phyloP scores from a whole-genome alignment of 2,113 vertebrate genomes.

The Oxyura jamaicensis region DNA sequence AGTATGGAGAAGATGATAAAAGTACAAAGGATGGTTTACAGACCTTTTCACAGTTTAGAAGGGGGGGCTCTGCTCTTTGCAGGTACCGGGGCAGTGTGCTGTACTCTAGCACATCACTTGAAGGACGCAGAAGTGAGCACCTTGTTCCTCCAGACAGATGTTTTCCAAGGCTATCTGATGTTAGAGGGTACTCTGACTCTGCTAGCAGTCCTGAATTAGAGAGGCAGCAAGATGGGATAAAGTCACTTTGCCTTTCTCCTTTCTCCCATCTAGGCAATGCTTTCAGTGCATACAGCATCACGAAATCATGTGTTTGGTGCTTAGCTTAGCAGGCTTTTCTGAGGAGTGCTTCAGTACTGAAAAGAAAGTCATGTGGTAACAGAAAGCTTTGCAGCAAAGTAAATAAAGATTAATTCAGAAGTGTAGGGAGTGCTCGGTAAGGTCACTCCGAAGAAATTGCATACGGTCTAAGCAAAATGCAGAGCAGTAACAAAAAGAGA shows the following conservation, averaged over 20 bases:
- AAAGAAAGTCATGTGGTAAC: neutral
- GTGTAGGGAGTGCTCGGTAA: neutral
- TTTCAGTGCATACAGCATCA: neutral
- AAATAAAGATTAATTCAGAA: conserved; percentile 58
- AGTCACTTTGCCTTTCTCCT: neutral
- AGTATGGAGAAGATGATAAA: neutral
- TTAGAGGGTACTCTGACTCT: neutral
- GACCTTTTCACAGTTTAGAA: neutral
- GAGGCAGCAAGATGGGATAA: neutral
- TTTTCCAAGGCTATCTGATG: neutral
- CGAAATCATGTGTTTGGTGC: neutral
- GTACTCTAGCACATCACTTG: neutral
- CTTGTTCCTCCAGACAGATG: neutral
- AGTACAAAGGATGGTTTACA: neutral
- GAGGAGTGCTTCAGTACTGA: neutral
- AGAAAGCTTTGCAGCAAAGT: conserved; percentile 31
- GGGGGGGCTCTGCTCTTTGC: neutral
- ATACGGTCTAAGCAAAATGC: neutral
- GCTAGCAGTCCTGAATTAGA: neutral
- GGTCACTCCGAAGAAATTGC: conserved; percentile 4
- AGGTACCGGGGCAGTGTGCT: neutral
- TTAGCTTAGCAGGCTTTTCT: conserved; percentile 32
- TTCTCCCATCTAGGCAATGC: neutral
- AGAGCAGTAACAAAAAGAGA: neutral
- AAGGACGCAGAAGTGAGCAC: neutral